Base-by-base conservation (phyloP, 2,888 invertebrate species). In the Dusona sp. region DNA sequence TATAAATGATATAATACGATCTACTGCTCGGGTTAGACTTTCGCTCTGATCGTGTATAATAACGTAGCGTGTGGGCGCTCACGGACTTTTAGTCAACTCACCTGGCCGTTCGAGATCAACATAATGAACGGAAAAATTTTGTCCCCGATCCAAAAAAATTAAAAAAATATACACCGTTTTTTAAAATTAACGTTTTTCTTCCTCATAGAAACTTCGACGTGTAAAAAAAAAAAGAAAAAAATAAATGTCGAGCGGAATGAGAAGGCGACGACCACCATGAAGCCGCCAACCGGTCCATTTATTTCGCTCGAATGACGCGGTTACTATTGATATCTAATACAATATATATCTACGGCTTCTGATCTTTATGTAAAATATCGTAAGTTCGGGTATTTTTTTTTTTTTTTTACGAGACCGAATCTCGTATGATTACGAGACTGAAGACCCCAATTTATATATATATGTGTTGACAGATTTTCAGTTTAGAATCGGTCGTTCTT, bases 251-350 rank as follows among this genome's bases (percentile, higher is more conserved):
- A 61, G 79, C 67, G 67, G 67, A 57, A 73, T 22, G 65, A 67
- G 36, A 64, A 75, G 25, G 48, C 61, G 64, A 73, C 72, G 85
- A 83, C 85, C 85, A 86, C 85, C 85, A 79, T 75, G 83, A 79
- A 75, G 70, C 13, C 65, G 42, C 83, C 54, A 83, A 86, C 85
- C 85, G 83, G 85, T 86, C 51, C 65, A 70, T 75, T 86, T 79
- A 86, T 86, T 86, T 83, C 85, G 85, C 83, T 48, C 68, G 70
- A 83, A 86, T 45, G 83, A 68, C 61, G 51, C 80, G 79, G 73
- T 83, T 86, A 83, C 83, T 67, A 79, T 77, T 86, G 80, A 86
- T 75, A 83, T 79, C 79, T 77, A 72, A 67, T 80, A 78, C 75
- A 73, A 57, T 38, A 67, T 74, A 42, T 74, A 81, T 64, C 29